Conservation (phyloP, 2,797 vertebrate species). For the Pipistrellus pipistrellus region DNA sequence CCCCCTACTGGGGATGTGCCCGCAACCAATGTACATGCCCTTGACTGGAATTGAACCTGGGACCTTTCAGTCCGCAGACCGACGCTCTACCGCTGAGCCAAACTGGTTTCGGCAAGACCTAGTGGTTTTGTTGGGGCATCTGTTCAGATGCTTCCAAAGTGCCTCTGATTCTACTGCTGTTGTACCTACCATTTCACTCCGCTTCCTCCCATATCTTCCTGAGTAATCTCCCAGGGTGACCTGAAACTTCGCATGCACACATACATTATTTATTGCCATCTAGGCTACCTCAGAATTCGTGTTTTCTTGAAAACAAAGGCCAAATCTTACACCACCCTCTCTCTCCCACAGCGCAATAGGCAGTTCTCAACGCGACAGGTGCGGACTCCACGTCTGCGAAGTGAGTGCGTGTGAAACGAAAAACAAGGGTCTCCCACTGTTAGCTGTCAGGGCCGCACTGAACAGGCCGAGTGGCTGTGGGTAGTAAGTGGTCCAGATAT, state of each 20-base stretch:
- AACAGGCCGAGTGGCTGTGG: neutral
- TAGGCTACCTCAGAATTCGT: slow-evolving; percentile 6
- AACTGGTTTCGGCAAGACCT: no score
- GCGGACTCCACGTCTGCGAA: neutral
- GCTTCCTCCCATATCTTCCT: neutral
- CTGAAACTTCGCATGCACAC: neutral
- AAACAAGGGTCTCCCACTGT: neutral
- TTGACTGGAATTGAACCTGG: no score
- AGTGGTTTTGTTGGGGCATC: neutral
- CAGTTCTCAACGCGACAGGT: neutral
- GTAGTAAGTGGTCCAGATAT: neutral
- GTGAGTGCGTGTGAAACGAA: neutral
- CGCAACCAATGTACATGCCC: no score
- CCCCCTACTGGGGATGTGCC: no score
- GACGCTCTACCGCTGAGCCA: no score
- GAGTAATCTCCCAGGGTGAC: neutral
- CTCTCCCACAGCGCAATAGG: neutral
- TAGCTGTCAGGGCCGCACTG: neutral
- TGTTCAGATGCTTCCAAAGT: neutral
- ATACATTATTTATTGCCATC: neutral
- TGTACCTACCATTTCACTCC: neutral
- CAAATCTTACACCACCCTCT: neutral
- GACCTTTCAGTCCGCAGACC: no score
- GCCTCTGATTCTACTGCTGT: neutral
- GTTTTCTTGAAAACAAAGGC: neutral